Evolutionary conservation across 2,113 vertebrate species (phyloP).

Genomic region (Pangasianodon hypophthalmus): DNA sequence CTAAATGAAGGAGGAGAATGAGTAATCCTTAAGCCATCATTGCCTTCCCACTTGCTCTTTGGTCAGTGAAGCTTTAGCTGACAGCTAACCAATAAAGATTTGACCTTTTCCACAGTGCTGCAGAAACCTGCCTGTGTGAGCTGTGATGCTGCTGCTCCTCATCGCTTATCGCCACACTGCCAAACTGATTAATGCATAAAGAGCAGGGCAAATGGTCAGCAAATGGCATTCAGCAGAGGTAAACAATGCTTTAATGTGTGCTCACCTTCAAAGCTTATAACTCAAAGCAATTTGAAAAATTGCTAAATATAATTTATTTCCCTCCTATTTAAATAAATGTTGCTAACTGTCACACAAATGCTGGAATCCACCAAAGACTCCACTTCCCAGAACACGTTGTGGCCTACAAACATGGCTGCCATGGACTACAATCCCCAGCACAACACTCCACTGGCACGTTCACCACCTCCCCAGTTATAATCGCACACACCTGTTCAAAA

Average conservation of each 20-base stretch:
- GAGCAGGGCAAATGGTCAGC: conserved; percentile 11
- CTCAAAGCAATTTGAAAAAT: background rate
- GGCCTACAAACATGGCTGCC: too few relatives aligned
- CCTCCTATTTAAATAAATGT: background rate
- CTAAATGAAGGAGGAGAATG: conserved; percentile 50
- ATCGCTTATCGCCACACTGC: conserved; percentile 38
- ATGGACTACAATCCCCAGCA: too few relatives aligned
- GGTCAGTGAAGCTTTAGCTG: conserved; percentile 58
- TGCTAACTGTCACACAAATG: background rate
- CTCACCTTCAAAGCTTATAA: background rate
- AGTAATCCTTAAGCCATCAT: conserved; percentile 55
- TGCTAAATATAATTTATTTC: background rate
- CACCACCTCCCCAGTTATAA: too few relatives aligned
- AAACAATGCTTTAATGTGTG: background rate
- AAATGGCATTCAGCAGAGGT: conserved; percentile 5
- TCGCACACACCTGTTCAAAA: too few relatives aligned
- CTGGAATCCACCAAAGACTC: too few relatives aligned
- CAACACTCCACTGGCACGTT: too few relatives aligned
- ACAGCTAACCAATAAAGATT: conserved; percentile 65
- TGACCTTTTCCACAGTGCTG: conserved; percentile 67
- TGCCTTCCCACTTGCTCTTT: conserved; percentile 40
- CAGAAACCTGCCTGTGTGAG: conserved; percentile 39
- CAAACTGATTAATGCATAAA: conserved; percentile 44
- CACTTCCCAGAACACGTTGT: too few relatives aligned
- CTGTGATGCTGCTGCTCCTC: conserved; percentile 47